These are phyloP conservation scores for Ceryle rudis DNA, from an alignment of 2,797 vertebrate genomes.

Conservation along the genomic window DNA sequence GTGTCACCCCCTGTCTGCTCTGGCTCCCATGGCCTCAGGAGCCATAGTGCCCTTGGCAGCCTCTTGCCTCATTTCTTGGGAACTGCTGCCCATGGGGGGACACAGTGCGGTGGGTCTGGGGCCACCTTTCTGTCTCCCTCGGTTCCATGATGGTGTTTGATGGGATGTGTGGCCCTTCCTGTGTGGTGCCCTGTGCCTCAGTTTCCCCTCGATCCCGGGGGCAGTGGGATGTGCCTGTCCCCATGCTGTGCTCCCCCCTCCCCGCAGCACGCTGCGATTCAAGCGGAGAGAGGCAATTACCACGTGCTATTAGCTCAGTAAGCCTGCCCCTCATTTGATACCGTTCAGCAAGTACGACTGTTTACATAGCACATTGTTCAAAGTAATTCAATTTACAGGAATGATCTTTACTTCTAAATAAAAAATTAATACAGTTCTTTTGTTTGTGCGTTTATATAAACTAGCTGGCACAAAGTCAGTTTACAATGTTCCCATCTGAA, in stretches of 20 bases:
- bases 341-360: conserved; percentile 10
- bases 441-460: conserved; percentile 73
- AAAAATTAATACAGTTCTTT: conserved; percentile 71
- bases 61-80: fast-evolving
- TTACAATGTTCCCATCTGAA: conserved; percentile 71
- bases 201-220: neutral
- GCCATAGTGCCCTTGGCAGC: fast-evolving
- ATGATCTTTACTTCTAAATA: conserved; percentile 71
- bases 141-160: neutral
- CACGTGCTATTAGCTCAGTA: conserved; percentile 23
- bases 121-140: neutral
- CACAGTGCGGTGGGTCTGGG: neutral
- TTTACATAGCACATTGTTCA: conserved; percentile 71
- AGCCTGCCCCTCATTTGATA: conserved; percentile 22
- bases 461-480: conserved; percentile 70
- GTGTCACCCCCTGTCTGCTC: neutral
- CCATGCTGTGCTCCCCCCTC: neutral
- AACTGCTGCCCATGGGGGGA: fast-evolving
- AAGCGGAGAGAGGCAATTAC: neutral
- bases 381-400: conserved; percentile 72
- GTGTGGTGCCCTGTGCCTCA: neutral
- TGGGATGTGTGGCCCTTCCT: neutral
- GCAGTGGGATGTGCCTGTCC: fast-evolving
- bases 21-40: fast-evolving
- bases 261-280: neutral